Base-by-base conservation (phyloP, 2,113 vertebrate species). In the Eleginops maclovinus region DNA sequence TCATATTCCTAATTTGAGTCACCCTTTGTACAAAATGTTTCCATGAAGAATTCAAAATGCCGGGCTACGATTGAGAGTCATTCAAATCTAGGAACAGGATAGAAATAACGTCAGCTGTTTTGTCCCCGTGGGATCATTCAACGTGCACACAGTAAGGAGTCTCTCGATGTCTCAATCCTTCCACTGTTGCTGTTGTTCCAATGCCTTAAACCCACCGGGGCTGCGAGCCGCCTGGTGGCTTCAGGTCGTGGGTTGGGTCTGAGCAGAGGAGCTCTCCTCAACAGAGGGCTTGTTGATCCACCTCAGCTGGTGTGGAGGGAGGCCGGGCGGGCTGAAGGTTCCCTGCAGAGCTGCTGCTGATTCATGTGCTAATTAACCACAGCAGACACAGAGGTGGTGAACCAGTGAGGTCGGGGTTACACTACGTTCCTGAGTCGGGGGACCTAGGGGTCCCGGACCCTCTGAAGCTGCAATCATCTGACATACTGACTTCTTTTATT, bases 341-440 rank as follows among this genome's bases (percentile, higher is more conserved):
- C 59, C 22, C 2, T 6, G 41, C 15, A 10, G 66, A 65, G 2
- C 36, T 51, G 12, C 49, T 22, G 21, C 13, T 41, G n/a, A n/a
- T 47, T 3, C 0, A 56, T 67, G 14, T 4, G 3, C 24, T 59
- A 53, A 81, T 81, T 77, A 72, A 53, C 63, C 61, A 61, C 72
- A 76, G 75, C 73, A 67, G 28, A 61, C 47, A 31, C 31, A 75
- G 46, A 53, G 60, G 21, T 40, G 26, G 26, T 56, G 50, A 58
- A 49, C 41, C 63, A 36, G 9, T 69, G 58, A 68, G 53, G 1
- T 69, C 58, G 68, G 47, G 1, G 31, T 66, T 15, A 9, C 53
- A 56, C 28, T 0, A 3, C 2, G 21, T 36, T 15, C 28, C 54
- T 65, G 46, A 40, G 49, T 16, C 2, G 22, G 24, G 19, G 15